Base-by-base conservation (phyloP, 2,113 vertebrate genomes). In the Hippocampus barbouri region DNA sequence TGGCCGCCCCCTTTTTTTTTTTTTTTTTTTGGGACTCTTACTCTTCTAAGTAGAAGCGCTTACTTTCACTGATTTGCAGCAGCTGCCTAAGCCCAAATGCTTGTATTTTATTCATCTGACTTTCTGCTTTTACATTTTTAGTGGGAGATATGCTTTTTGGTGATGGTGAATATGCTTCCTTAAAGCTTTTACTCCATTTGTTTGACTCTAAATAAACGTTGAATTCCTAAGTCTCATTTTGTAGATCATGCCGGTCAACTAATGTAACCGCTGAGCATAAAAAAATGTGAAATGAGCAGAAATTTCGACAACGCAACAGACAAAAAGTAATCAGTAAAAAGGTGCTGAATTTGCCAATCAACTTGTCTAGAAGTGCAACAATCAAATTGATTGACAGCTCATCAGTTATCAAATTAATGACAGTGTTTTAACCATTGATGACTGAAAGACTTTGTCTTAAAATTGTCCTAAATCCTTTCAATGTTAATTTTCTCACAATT, bases 121-220 rank as follows among this genome's bases (percentile, higher is more conserved):
- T 70, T 83, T 89, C 86, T 91, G 87, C 83, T 93, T 93, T 93
- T 93, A 93, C 87, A 73, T 88, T 93, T 92, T 93, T 92, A 91
- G 84, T 90, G 77, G 80, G 81, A 85, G 76, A 87, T 73, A 63
- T 82, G 85, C 38, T 92, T 84, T 85, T 81, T 77, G 91, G 89
- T 93, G 92, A 84, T 86, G 86, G 89, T 91, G 79, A 67, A 83
- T 75, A 75, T 89, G 80, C 84, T 87, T 88, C 91, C 89, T 92
- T 90, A 91, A 91, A 86, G 80, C 81, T 93, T 93, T 93, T 93
- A 93, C 74, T 92, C 77, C 61, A 82, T 90, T 93, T 91, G 87
- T 87, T 94, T 92, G 85, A 80, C 87, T 88, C 78, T 79, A 89
- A 94, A 92, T 93, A 93, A 93, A 93, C 61, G 56, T 83, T 66